These are phyloP conservation scores for Melitaea athalia DNA, from an alignment of 2,888 invertebrate species.

Conservation along the genomic window DNA sequence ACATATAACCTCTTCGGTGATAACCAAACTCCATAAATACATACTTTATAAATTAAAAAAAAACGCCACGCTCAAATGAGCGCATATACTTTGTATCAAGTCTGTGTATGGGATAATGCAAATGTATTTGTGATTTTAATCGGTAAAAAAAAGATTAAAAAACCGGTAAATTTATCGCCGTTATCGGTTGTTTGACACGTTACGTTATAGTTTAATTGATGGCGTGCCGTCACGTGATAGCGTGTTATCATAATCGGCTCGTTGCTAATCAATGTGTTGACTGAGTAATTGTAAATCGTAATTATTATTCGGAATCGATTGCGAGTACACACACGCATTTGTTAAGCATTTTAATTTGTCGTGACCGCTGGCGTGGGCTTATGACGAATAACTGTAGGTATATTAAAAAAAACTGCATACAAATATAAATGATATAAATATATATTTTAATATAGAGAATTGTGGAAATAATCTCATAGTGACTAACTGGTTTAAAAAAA, in stretches of 20 bases:
- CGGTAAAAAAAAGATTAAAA: slow-evolving; percentile 18
- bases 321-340: neutral
- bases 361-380: too few species aligned
- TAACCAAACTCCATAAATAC: too few species aligned
- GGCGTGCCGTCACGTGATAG: slow-evolving; percentile 28
- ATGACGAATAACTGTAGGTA: too few species aligned
- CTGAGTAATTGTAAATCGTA: neutral
- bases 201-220: slow-evolving; percentile 28
- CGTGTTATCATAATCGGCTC: slow-evolving; percentile 28
- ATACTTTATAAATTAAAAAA: neutral
- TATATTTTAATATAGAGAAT: too few species aligned
- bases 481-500: too few species aligned
- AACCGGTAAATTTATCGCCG: slow-evolving; percentile 17
- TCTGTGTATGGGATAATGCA: neutral
- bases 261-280: slow-evolving; percentile 22
- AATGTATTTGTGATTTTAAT: slow-evolving; percentile 5
- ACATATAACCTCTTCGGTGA: too few species aligned
- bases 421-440: too few species aligned
- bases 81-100: too few species aligned
- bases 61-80: neutral
- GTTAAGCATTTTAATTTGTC: too few species aligned
- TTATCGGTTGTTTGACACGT: slow-evolving; percentile 16
- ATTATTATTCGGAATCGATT: neutral
- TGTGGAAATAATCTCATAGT: too few species aligned
- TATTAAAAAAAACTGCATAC: too few species aligned